A percentile compares a stretch with the other conserved stretches of the same genome.
phyloP scores from a whole-genome alignment of 2,888 invertebrate species.

The Leptarthrus brevirostris region DNA sequence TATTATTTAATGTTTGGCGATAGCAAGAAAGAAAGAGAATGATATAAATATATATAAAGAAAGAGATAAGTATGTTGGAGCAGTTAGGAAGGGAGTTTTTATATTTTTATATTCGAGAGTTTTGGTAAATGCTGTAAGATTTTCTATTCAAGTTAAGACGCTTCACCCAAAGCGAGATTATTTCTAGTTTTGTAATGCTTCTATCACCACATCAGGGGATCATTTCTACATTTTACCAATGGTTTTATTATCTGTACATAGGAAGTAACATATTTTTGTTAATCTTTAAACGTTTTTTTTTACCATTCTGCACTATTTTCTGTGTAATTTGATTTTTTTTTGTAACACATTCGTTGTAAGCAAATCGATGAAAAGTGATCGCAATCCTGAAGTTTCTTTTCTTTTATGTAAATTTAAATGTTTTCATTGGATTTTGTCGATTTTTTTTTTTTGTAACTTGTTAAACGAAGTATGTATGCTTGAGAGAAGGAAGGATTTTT shows the following conservation, averaged over 20 bases:
- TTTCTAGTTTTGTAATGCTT: slow-evolving; percentile 40
- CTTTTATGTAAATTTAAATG: slow-evolving; percentile 8
- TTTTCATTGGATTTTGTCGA: slow-evolving; percentile 14
- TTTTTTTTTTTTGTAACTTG: slow-evolving; percentile 27
- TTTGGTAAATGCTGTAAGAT: slow-evolving; percentile 16
- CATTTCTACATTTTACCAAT: too few species aligned
- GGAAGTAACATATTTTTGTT: background rate
- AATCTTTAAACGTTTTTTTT: background rate
- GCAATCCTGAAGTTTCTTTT: slow-evolving; percentile 1
- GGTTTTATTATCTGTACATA: slow-evolving; percentile 32
- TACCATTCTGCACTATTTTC: background rate
- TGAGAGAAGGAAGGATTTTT: slow-evolving; percentile 10
- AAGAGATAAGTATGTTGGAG: background rate
- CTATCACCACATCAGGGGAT: slow-evolving; percentile 33
- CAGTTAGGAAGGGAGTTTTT: slow-evolving; percentile 26
- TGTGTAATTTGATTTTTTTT: background rate
- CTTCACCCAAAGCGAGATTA: slow-evolving; percentile 18
- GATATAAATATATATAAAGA: background rate
- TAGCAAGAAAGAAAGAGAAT: background rate
- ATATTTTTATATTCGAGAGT: slow-evolving; percentile 41
- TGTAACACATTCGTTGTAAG: background rate
- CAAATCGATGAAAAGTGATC: slow-evolving; percentile 33
- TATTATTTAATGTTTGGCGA: slow-evolving; percentile 1
- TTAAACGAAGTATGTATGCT: slow-evolving; percentile 11
- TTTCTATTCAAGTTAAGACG: slow-evolving; percentile 34